These are phyloP conservation scores for Addax nasomaculatus DNA, from an alignment of 2,113 vertebrate species.

Conservation along the genomic window DNA sequence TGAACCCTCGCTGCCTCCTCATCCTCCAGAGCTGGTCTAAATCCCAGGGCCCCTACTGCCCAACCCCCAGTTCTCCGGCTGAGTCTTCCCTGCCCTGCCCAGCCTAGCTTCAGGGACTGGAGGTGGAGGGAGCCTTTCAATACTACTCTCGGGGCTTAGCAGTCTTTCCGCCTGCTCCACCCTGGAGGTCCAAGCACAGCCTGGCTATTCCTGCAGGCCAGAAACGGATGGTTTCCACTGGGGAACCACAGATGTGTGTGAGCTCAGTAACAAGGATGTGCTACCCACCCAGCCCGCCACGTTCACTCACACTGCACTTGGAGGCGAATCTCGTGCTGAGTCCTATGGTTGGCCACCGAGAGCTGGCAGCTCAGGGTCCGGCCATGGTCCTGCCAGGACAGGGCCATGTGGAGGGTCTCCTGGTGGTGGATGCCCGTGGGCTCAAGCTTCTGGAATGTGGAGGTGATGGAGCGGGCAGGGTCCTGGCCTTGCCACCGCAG, in stretches of 20 bases:
- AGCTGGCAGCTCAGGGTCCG: slow-evolving; percentile 69
- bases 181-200: background rate
- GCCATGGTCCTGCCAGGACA: slow-evolving; percentile 80
- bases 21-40: background rate
- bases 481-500: slow-evolving; percentile 77
- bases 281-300: background rate
- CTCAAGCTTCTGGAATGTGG: slow-evolving; percentile 20
- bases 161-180: background rate
- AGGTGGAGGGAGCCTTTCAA: background rate
- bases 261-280: background rate
- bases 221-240: background rate
- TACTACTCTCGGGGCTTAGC: background rate
- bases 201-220: background rate
- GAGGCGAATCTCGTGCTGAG: slow-evolving; percentile 34
- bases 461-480: background rate
- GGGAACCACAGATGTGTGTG: background rate
- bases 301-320: slow-evolving; percentile 76
- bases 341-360: background rate
- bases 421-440: background rate
- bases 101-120: background rate
- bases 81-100: background rate
- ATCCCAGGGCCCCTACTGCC: background rate
- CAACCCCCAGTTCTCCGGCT: background rate
- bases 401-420: slow-evolving; percentile 58
- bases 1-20: background rate